Percentiles rank a stretch among this genome's conserved stretches.
Evolutionary conservation across 2,888 invertebrate genomes (phyloP).

Genomic region (Malthinus seriepunctatus): DNA sequence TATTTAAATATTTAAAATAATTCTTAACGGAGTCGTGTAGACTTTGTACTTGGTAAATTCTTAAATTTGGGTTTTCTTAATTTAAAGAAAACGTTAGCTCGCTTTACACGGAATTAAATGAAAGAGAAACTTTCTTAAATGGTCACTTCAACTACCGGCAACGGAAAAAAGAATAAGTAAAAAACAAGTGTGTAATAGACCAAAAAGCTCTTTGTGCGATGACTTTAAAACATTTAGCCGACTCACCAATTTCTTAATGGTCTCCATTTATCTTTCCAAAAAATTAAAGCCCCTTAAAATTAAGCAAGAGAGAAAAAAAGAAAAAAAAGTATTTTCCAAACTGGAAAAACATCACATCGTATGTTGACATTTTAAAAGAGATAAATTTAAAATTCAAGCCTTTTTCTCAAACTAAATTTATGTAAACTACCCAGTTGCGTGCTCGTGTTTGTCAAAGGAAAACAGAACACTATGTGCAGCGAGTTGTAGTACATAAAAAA

Average conservation of each 20-base stretch:
- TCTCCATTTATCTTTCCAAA: background rate
- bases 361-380: slow-evolving; percentile 7
- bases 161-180: too few species aligned
- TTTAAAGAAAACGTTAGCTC: too few species aligned
- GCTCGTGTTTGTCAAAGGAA: slow-evolving; percentile 20
- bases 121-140: too few species aligned
- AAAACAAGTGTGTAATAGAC: background rate
- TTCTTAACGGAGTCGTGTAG: too few species aligned
- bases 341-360: background rate
- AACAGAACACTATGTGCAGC: slow-evolving; percentile 18
- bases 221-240: slow-evolving; percentile 2
- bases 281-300: slow-evolving; percentile 4
- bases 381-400: slow-evolving; percentile 13
- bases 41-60: too few species aligned
- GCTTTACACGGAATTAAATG: too few species aligned
- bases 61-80: too few species aligned
- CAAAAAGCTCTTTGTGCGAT: slow-evolving; percentile 2
- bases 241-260: slow-evolving; percentile 6
- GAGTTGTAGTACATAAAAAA: slow-evolving; percentile 8
- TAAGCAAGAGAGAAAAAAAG: background rate
- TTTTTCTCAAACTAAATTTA: slow-evolving; percentile 13
- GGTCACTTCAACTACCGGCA: too few species aligned
- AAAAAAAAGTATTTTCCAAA: background rate
- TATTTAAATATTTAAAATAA: too few species aligned
- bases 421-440: slow-evolving; percentile 13